Base-by-base conservation (phyloP, 2,888 invertebrate genomes). In the Lacanobia wlatinum region DNA sequence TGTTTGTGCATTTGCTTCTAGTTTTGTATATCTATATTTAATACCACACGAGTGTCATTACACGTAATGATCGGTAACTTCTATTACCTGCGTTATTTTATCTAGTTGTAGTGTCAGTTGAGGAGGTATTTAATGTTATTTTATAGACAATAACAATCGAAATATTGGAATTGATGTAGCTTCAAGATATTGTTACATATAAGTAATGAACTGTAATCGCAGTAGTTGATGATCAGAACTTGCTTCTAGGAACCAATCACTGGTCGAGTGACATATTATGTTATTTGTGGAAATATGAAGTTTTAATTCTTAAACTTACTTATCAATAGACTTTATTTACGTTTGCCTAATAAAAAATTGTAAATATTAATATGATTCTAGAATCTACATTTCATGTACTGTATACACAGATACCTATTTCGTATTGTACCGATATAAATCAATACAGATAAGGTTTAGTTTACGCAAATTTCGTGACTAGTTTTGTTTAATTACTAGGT, bases 1-100 rank as follows among this genome's bases (percentile, higher is more conserved):
- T 92, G 92, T 93, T 93, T 93, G 93, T 95, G 95, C 94, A 95
- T 96, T 95, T 95, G 94, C 94, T 95, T 94, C 89, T 94, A 94
- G 92, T 92, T 92, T 92, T 92, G 90, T 91, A 89, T 89, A 87
- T 87, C 84, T 86, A 80, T 88, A 85, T 85, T 85, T 89, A 88
- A 89, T 87, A 88, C 84, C 88, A 89, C 86, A 87, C 80, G 84
- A 86, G 83, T 84, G 83, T 80, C 80, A 83, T 83, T 85, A 84
- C 67, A 82, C 82, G 77, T 82, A 82, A 78, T 70, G 82, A 84
- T 85, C 78, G 88, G 85, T 86, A 87, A 84, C 83, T 75, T 73
- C 60, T 87, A 87, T 87, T 88, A 85, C 82, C 88, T 87, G 86
- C 70, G 73, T 87, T 84, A 85, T 83, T 83, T 86, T 87, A 89